phyloP scores from a whole-genome alignment of 2,888 invertebrate species.

The Orthosia gracilis region DNA sequence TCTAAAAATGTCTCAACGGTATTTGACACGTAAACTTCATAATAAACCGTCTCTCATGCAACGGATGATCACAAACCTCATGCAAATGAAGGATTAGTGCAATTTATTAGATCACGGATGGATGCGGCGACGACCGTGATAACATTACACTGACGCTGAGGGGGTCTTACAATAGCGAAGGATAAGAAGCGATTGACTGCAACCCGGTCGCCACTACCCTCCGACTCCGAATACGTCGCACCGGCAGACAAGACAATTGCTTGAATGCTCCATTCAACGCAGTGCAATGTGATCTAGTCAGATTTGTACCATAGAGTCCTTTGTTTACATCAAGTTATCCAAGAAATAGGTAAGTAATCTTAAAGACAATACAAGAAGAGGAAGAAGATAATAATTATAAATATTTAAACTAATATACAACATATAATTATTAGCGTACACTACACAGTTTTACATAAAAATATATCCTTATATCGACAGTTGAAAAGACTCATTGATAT shows the following conservation, averaged over 20 bases:
- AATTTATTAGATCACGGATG: conserved; percentile 56
- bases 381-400: not conserved
- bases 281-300: conserved; percentile 25
- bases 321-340: conserved; percentile 11
- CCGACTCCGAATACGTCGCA: not conserved
- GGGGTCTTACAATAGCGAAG: not conserved
- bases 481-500: not conserved
- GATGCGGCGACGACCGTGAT: conserved; percentile 31
- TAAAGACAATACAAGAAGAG: conserved; percentile 16
- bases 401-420: conserved; percentile 3
- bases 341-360: conserved; percentile 15
- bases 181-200: conserved; percentile 10
- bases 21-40: conserved; percentile 21
- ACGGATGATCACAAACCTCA: conserved; percentile 46
- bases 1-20: not conserved
- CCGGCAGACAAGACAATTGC: not conserved
- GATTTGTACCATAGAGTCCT: conserved; percentile 23
- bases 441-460: not conserved
- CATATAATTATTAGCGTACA: not conserved
- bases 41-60: conserved; percentile 37
- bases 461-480: not conserved
- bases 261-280: not conserved
- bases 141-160: conserved; percentile 30
- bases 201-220: not conserved
- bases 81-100: conserved; percentile 63